Evolutionary conservation across 2,113 vertebrate species (phyloP).

Genomic region (Pedetes capensis): DNA sequence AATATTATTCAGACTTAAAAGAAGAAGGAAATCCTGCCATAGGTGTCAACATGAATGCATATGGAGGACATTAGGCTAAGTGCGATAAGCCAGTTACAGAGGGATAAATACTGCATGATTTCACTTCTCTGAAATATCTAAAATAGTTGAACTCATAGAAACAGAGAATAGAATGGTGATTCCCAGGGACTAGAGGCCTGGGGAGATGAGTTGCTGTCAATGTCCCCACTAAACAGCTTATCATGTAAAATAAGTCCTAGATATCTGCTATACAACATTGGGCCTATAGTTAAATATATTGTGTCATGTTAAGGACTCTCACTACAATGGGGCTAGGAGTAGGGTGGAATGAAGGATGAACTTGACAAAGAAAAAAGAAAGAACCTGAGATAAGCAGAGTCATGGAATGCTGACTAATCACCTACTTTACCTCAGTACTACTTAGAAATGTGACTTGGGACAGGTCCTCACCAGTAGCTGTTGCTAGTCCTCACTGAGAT

Average conservation of each 20-base stretch:
- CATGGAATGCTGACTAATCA: no score
- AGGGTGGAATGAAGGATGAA: not conserved
- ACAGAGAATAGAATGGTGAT: not conserved
- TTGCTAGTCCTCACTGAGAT: not conserved
- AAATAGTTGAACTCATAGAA: not conserved
- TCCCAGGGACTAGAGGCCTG: not conserved
- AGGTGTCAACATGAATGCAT: not conserved
- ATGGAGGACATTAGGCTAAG: not conserved
- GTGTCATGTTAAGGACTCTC: not conserved
- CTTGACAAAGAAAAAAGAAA: not conserved
- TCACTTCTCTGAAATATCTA: not conserved
- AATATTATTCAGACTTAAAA: not conserved
- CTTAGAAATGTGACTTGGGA: not conserved
- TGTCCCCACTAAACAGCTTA: no score
- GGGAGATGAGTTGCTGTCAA: not conserved
- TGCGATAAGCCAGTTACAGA: not conserved
- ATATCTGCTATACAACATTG: no score
- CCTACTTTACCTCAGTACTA: not conserved
- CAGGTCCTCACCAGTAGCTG: not conserved
- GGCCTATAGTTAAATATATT: no score
- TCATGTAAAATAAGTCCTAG: no score
- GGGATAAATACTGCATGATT: not conserved
- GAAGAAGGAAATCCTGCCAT: not conserved
- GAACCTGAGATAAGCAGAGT: not conserved
- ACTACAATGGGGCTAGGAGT: not conserved